phyloP scores from a whole-genome alignment of 2,888 invertebrate genomes.

The Pristionchus arcanus region DNA sequence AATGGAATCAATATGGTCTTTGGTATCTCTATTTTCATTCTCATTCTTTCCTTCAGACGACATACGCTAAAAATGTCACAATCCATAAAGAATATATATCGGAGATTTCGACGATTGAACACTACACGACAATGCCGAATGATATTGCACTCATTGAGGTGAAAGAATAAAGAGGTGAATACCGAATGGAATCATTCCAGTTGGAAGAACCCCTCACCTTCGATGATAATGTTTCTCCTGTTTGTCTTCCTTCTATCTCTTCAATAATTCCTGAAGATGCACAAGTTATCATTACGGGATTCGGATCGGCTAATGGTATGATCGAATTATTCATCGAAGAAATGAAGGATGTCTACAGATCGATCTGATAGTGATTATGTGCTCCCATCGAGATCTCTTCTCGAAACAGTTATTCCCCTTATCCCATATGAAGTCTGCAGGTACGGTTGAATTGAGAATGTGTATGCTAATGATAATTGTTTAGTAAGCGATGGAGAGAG shows the following conservation, averaged over 20 bases:
- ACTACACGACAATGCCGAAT: neutral
- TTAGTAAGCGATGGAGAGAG: neutral
- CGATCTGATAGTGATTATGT: neutral
- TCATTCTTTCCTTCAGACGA: neutral
- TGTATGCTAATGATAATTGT: neutral
- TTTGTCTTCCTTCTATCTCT: neutral
- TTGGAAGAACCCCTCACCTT: slow-evolving; percentile 1
- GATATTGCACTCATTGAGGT: slow-evolving; percentile 29
- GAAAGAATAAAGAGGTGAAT: neutral
- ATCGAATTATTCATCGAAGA: neutral
- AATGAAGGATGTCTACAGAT: neutral
- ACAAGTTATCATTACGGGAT: neutral
- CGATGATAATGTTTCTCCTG: neutral
- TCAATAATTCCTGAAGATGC: neutral
- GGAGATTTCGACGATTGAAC: neutral
- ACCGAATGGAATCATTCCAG: neutral
- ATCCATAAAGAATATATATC: neutral
- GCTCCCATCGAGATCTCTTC: neutral
- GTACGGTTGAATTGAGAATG: neutral
- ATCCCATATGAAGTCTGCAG: neutral
- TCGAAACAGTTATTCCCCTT: slow-evolving; percentile 5
- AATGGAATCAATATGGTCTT: neutral
- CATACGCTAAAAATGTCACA: neutral
- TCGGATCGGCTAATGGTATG: neutral
- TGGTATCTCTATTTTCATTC: neutral